phyloP scores from a whole-genome alignment of 1,140 invertebrate species.

The Drosophila pseudoobscura region DNA sequence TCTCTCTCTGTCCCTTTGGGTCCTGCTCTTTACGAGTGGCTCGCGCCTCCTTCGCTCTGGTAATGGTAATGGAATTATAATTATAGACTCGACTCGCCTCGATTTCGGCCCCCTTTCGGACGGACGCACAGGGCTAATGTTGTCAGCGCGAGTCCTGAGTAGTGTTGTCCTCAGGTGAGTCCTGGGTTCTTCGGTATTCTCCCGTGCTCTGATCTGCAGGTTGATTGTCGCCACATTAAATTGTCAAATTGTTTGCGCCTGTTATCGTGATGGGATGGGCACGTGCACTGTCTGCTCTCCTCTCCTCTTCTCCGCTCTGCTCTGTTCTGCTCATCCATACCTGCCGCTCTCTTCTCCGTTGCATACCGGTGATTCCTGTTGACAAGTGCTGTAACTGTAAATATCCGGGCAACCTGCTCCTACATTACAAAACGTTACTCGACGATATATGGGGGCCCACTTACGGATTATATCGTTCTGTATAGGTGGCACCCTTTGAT shows the following conservation, averaged over 20 bases:
- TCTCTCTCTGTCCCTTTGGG: slow-evolving; percentile 32
- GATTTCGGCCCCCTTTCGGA: slow-evolving; percentile 26
- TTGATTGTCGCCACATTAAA: slow-evolving; percentile 74
- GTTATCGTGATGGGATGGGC: slow-evolving; percentile 62
- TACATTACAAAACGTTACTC: not conserved
- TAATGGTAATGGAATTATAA: slow-evolving; percentile 80
- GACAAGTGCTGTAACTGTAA: slow-evolving; percentile 20
- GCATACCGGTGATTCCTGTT: slow-evolving; percentile 20
- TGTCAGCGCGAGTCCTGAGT: slow-evolving; percentile 54
- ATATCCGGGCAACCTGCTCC: slow-evolving; percentile 4
- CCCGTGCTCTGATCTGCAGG: slow-evolving; percentile 21
- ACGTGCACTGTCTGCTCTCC: slow-evolving; percentile 52
- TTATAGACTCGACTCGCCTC: slow-evolving; percentile 61
- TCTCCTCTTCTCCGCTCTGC: not conserved
- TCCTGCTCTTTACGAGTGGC: not conserved
- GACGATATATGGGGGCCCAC: no score
- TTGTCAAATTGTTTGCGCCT: slow-evolving; percentile 79
- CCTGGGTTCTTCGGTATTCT: no score
- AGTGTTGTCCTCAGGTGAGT: not conserved
- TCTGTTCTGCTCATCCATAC: not conserved
- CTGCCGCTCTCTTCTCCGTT: not conserved
- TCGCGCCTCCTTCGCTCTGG: not conserved
- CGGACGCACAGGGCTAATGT: slow-evolving; percentile 59
- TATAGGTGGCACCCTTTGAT: no score
- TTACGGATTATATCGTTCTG: no score